These are phyloP conservation scores for Drosophila obscura DNA, from an alignment of 1,140 invertebrate genomes.

Conservation along the genomic window DNA sequence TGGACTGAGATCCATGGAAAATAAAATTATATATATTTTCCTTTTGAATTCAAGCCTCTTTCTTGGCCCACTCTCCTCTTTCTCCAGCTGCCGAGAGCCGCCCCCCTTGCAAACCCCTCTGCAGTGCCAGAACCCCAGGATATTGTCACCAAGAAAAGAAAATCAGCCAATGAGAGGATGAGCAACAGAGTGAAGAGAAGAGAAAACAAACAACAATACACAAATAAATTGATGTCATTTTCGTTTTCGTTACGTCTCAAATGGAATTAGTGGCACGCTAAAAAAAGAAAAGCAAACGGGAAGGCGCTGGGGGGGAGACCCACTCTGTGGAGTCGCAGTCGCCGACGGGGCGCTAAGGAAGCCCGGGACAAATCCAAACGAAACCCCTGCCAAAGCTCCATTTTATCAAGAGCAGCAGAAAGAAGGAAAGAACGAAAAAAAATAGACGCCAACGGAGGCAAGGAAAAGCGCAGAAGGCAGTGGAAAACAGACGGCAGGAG, in stretches of 20 bases:
- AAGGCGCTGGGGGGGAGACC: constrained; percentile 4
- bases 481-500: constrained; percentile 57
- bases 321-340: background rate
- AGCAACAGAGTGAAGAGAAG: constrained; percentile 4
- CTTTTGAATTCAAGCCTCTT: too few species aligned
- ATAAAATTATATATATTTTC: too few species aligned
- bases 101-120: too few species aligned
- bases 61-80: too few species aligned
- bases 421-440: constrained; percentile 8
- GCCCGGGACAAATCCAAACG: constrained; percentile 55
- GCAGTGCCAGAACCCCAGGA: constrained; percentile 3
- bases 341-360: constrained; percentile 16
- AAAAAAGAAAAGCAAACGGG: constrained; percentile 31
- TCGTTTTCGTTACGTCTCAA: constrained; percentile 80
- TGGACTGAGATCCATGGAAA: too few species aligned
- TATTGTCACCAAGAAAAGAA: constrained; percentile 39
- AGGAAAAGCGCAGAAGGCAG: constrained; percentile 1
- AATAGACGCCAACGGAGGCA: constrained; percentile 15
- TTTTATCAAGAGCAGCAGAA: constrained; percentile 42
- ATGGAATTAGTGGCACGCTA: constrained; percentile 74
- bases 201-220: constrained; percentile 61
- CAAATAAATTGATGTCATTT: constrained; percentile 82
- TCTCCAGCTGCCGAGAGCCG: too few species aligned
- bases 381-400: constrained; percentile 45
- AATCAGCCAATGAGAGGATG: constrained; percentile 25